Conservation (phyloP, 2,797 vertebrate genomes). For the Chrosomus eos region DNA sequence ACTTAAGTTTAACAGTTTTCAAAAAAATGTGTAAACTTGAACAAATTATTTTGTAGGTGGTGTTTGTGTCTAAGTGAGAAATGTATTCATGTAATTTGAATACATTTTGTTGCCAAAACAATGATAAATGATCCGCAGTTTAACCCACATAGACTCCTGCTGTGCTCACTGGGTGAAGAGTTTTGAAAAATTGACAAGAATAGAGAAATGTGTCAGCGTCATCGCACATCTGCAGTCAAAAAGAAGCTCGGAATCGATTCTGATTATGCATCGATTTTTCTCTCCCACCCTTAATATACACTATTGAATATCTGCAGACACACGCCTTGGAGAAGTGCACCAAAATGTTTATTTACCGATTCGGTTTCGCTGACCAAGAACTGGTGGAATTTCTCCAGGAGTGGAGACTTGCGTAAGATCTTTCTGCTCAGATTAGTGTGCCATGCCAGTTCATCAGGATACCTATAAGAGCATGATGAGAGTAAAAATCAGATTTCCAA, state of each 20-base stretch:
- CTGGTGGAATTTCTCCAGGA: conserved; percentile 95
- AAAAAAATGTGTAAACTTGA: neutral
- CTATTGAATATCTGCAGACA: neutral
- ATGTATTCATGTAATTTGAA: neutral
- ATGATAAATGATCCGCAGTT: neutral
- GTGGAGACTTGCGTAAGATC: conserved; percentile 92
- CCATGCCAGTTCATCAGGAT: conserved; percentile 96
- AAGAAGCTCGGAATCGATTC: too few species aligned
- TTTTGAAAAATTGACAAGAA: neutral
- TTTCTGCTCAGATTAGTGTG: conserved; percentile 97
- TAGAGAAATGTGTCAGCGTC: neutral
- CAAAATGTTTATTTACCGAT: conserved; percentile 77
- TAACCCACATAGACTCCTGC: neutral
- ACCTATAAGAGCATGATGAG: conserved; percentile 76
- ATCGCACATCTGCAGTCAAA: too few species aligned
- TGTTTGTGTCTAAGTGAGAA: neutral
- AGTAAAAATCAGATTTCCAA: neutral
- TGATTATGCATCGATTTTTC: too few species aligned
- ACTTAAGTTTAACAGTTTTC: neutral
- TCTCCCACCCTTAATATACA: too few species aligned
- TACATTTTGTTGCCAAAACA: neutral
- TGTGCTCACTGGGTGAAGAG: neutral
- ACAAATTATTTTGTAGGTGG: neutral
- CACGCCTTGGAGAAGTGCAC: too few species aligned
- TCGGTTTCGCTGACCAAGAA: conserved; percentile 97